phyloP scores from a whole-genome alignment of 2,888 invertebrate genomes.

The Torymus texanus region DNA sequence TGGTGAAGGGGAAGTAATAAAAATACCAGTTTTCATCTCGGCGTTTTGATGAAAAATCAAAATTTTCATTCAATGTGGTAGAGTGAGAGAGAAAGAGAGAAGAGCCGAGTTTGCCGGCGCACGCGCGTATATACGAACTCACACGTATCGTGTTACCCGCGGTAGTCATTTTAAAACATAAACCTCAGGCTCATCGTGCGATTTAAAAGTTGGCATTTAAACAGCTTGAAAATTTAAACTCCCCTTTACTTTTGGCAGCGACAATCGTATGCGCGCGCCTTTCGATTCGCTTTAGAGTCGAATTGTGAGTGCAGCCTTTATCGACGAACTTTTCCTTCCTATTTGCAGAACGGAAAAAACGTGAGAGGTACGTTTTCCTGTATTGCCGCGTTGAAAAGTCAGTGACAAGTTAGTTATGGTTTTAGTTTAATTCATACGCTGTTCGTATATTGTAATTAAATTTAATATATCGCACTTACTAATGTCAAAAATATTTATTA shows the following conservation, averaged over 20 bases:
- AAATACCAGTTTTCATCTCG: conserved; percentile 19
- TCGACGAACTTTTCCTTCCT: background rate
- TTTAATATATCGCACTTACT: too few relatives aligned
- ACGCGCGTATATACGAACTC: too few relatives aligned
- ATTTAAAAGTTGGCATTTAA: conserved; percentile 54
- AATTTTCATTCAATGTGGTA: conserved; percentile 35
- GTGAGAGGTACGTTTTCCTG: too few relatives aligned
- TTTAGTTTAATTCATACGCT: too few relatives aligned
- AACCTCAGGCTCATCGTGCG: conserved; percentile 20
- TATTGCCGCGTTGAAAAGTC: too few relatives aligned
- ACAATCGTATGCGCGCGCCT: background rate
- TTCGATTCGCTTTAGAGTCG: conserved; percentile 37
- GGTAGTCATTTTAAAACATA: conserved; percentile 37
- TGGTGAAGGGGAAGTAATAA: background rate
- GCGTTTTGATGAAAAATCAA: conserved; percentile 48
- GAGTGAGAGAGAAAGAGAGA: background rate
- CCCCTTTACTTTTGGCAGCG: conserved; percentile 49
- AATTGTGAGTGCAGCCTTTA: conserved; percentile 15
- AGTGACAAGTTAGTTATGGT: too few relatives aligned
- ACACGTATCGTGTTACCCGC: conserved; percentile 41
- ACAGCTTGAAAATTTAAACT: conserved; percentile 45
- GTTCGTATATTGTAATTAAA: too few relatives aligned
- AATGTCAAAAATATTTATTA: too few relatives aligned
- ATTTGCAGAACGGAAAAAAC: too few relatives aligned
- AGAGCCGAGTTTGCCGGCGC: conserved; percentile 7